Conservation (phyloP, 2,113 vertebrate species). For the Onychorhynchus coronatus region DNA sequence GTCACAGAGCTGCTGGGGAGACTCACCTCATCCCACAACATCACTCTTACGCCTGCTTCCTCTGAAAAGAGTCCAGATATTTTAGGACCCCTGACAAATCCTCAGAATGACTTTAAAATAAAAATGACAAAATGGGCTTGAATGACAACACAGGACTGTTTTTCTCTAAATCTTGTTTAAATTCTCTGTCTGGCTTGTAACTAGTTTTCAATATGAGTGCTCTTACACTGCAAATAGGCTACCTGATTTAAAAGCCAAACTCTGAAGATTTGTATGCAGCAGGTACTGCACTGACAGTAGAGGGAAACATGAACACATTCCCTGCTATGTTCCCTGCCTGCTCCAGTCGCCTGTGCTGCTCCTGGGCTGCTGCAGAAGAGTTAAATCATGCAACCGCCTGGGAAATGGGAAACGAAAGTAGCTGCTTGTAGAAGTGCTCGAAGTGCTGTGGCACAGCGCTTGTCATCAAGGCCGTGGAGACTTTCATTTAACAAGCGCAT, state of each 20-base stretch:
- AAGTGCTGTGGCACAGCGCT: neutral
- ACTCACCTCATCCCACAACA: neutral
- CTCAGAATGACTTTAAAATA: neutral
- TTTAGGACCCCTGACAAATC: neutral
- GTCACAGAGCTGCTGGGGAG: neutral
- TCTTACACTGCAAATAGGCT: neutral
- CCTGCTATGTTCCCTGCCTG: neutral
- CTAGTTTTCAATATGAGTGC: neutral
- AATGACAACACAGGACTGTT: neutral
- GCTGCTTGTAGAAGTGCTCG: neutral
- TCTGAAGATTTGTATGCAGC: neutral
- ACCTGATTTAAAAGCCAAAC: neutral
- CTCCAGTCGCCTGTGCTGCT: neutral
- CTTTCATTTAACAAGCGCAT: neutral
- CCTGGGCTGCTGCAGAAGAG: neutral
- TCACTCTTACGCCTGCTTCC: rapidly evolving
- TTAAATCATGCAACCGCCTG: neutral
- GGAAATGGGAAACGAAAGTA: constrained; percentile 60
- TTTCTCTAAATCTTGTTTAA: neutral
- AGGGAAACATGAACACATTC: neutral
- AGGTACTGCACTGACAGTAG: neutral
- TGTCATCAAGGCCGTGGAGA: neutral
- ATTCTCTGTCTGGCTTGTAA: neutral
- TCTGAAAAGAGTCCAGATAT: neutral
- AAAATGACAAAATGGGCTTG: neutral